phyloP scores from a whole-genome alignment of 2,113 vertebrate species.

The Ranitomeya variabilis region DNA sequence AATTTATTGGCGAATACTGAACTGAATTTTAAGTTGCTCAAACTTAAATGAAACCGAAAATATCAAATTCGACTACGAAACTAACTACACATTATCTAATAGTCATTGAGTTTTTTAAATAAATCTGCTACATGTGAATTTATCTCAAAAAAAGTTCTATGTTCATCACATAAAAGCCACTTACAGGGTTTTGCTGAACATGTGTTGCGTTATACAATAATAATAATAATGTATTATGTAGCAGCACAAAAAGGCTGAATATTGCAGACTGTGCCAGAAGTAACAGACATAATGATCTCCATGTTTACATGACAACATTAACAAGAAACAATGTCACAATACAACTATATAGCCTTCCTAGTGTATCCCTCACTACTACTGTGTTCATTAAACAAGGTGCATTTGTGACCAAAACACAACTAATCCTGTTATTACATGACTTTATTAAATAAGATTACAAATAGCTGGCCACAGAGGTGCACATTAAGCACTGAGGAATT shows the following conservation, averaged over 20 bases:
- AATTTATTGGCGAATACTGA: too few species aligned
- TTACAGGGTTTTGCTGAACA: not conserved
- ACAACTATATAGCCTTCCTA: not conserved
- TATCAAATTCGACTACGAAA: too few species aligned
- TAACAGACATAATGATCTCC: not conserved
- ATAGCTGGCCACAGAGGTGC: not conserved
- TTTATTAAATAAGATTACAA: not conserved
- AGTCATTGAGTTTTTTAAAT: too few species aligned
- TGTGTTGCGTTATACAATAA: not conserved
- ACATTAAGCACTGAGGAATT: too few species aligned
- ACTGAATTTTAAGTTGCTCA: too few species aligned
- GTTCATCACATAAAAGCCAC: too few species aligned
- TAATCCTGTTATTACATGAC: not conserved
- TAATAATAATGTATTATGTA: not conserved
- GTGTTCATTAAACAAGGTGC: not conserved
- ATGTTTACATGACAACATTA: not conserved
- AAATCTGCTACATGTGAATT: too few species aligned
- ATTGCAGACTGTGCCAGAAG: not conserved
- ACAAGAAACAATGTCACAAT: not conserved
- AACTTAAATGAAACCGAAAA: too few species aligned
- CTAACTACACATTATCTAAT: too few species aligned
- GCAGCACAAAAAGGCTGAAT: not conserved
- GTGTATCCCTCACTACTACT: not conserved
- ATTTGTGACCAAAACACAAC: not conserved
- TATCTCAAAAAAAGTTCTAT: too few species aligned